phyloP scores from a whole-genome alignment of 2,113 vertebrate species.

The Antechinus flavipes region DNA sequence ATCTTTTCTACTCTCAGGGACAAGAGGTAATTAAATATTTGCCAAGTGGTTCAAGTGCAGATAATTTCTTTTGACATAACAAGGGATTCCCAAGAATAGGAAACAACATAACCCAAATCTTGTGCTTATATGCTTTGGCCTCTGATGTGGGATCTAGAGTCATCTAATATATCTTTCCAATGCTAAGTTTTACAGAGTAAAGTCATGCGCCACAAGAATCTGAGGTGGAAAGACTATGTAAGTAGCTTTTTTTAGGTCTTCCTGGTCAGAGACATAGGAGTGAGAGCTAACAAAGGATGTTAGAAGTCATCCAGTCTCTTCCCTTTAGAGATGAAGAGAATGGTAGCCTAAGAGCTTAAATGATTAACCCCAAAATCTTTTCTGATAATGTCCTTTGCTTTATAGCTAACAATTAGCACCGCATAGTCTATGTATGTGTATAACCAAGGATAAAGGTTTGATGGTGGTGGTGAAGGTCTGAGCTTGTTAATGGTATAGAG shows the following conservation, averaged over 20 bases:
- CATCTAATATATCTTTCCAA: not conserved
- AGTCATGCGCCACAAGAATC: not conserved
- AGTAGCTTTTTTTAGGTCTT: not conserved
- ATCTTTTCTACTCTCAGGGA: not conserved
- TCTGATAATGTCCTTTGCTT: not conserved
- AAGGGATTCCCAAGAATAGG: not conserved
- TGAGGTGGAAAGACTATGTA: not conserved
- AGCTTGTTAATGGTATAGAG: not conserved
- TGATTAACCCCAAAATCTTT: not conserved
- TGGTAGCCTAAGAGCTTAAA: not conserved
- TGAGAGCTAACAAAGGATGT: not conserved
- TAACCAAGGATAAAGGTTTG: not conserved
- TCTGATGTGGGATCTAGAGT: not conserved
- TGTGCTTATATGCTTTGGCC: conserved; percentile 30
- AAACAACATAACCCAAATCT: not conserved
- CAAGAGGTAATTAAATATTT: not conserved
- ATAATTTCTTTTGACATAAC: not conserved
- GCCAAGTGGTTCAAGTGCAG: not conserved
- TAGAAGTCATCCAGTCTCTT: not conserved
- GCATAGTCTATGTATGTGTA: not conserved
- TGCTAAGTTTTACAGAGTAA: not conserved
- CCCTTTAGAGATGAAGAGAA: not conserved
- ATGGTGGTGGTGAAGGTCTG: not conserved
- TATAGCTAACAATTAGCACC: not conserved
- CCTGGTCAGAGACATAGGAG: not conserved